Conservation (phyloP, 2,888 invertebrate species). For the Oxyteleia sp. region DNA sequence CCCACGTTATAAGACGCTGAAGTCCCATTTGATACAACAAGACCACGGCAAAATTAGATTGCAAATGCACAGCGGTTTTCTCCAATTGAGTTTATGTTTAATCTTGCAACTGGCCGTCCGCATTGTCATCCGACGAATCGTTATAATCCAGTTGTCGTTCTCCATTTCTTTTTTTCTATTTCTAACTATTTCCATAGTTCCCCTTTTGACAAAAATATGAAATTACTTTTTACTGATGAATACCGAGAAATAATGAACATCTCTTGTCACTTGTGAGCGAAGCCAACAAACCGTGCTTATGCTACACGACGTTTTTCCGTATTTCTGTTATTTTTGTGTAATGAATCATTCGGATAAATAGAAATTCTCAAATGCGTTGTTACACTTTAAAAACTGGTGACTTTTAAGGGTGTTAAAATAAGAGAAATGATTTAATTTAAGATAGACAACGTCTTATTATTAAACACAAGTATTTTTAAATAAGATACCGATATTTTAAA, state of each 20-base stretch:
- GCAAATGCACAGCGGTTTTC: slow-evolving; percentile 21
- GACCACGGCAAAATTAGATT: slow-evolving; percentile 24
- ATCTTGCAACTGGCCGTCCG: slow-evolving; percentile 26
- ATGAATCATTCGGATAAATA: too few relatives aligned
- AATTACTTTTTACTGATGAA: slow-evolving; percentile 14
- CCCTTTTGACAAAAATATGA: not conserved
- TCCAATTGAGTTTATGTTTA: slow-evolving; percentile 32
- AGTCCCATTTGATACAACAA: slow-evolving; percentile 18
- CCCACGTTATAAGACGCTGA: too few relatives aligned
- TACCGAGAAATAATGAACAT: slow-evolving; percentile 6
- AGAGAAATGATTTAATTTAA: too few relatives aligned
- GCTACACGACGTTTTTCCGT: too few relatives aligned
- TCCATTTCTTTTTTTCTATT: not conserved
- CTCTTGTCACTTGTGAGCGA: slow-evolving; percentile 13
- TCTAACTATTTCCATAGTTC: not conserved
- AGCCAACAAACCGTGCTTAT: too few relatives aligned
- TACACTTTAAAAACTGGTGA: too few relatives aligned
- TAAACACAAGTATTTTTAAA: too few relatives aligned
- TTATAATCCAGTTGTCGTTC: slow-evolving; percentile 21
- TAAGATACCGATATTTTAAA: too few relatives aligned
- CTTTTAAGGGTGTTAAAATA: too few relatives aligned
- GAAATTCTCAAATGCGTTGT: too few relatives aligned
- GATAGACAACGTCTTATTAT: too few relatives aligned
- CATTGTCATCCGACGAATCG: slow-evolving; percentile 17
- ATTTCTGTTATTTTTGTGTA: too few relatives aligned